Base-by-base conservation (phyloP, 30 jellyfish, hydroid and myxozoan genomes). In the Sanderia malayensis region DNA sequence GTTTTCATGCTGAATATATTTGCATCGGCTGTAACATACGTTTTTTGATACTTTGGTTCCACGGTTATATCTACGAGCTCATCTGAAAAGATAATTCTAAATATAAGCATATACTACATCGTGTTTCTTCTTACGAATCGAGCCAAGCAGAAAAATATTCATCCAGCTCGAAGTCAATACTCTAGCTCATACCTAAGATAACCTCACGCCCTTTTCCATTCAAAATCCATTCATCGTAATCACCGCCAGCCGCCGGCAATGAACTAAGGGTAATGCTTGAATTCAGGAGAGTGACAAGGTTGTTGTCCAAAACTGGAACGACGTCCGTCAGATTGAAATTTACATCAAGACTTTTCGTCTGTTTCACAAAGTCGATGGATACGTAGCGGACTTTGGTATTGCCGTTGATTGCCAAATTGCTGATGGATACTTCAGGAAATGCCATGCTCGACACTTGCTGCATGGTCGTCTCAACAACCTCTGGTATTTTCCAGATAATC, bases 1-100 rank as follows among this genome's bases (percentile, higher is more conserved):
- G 85, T 73, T 20, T 18, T 46, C 85, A 73, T 73, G 32, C 58
- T 62, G 55, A 73, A 73, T 0, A 73, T 73, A 30, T 73, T 32
- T 20, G 85, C 85, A 9, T 4, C 47, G 0, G 85, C 85, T 8
- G 2, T 3, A 23, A 73, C 66, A 22, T 23, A 22, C 17, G 85
- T 73, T 0, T 67, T 28, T 22, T 73, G 85, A 45, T 19, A 58
- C 0, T 34, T 58, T 44, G 55, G 73, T 11, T 32, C 46, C 15
- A 73, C 37, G 2, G 49, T 53, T 0, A 58, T 44, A 1, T 73
- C 66, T 22, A 58, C 74, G 15, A 29, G 85, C 37, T 73, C 85
- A 57, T 73, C 85, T 73, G 26, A 8, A 41, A 28, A 20, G n/a
- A 20, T 1, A 60, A 30, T 20, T 4, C 30, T 11, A 63, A n/a